Evolutionary conservation across 2,797 vertebrate species (phyloP), one percentile per base, ranked within the genome.

Genomic region (Sarcophilus harrisii): DNA sequence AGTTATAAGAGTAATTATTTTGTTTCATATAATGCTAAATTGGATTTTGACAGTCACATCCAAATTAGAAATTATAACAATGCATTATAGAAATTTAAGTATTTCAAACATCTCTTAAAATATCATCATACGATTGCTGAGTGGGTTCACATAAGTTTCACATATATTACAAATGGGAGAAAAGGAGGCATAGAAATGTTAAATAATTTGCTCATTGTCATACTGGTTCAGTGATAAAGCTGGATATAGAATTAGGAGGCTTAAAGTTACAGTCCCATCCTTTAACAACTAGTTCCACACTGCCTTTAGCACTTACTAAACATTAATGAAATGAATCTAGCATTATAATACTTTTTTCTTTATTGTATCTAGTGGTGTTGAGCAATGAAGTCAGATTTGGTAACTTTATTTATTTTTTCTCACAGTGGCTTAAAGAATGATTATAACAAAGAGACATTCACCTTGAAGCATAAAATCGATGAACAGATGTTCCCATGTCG

Each of bases 401-500:
- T 98, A 98, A 98, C 96, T 66, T 98, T 98, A 96, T 98, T 97
- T 98, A 98, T 98, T 98, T 97, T 94, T 97, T 73, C 94, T 95
- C 94, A 98, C 98, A 99, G 99, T 98, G 99, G 99, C 99, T 99
- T 99, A 99, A 99, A 99, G 99, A 99, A 99, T 98, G 99, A 99
- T 99, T 99, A 99, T 99, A 99, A 99, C 99, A 99, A 99, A 99
- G 99, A 99, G 99, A 99, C 99, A 18, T 99, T 99, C 98, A 99
- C 99, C 96, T 99, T 99, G 98, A 99, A 99, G 99, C 99, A 99
- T 99, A 99, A 99, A 99, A 99, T 99, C 62, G 99, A 99, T 95
- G 99, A 99, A 98, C 99, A 99, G 99, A 99, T 99, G 99, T 99
- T 99, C 97, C 99, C 99, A 95, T 99, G 99, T 99, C 99, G 99